phyloP scores from a whole-genome alignment of 2,888 invertebrate genomes.

The Amorpha juglandis region DNA sequence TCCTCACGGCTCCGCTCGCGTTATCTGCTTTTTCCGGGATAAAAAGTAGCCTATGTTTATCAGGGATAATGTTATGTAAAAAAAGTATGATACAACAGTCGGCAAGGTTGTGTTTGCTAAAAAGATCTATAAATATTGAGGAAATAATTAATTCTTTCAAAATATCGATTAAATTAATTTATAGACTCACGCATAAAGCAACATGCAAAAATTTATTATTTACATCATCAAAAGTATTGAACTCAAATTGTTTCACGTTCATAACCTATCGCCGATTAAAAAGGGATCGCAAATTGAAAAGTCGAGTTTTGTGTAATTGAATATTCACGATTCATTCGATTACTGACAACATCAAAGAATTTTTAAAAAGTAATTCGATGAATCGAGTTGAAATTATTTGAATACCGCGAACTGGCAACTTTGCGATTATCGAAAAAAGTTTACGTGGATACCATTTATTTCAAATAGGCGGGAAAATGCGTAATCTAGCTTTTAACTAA shows the following conservation, averaged over 20 bases:
- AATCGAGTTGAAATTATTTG: constrained; percentile 23
- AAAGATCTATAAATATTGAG: too few species aligned
- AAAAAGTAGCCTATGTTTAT: too few species aligned
- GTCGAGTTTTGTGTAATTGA: constrained; percentile 74
- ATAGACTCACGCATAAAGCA: not conserved
- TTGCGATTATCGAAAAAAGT: constrained; percentile 13
- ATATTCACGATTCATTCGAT: constrained; percentile 64
- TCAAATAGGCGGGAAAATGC: not conserved
- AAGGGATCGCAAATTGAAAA: constrained; percentile 76
- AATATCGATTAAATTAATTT: too few species aligned
- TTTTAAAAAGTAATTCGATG: constrained; percentile 70
- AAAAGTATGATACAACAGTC: too few species aligned
- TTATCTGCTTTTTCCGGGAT: too few species aligned
- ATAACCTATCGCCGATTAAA: constrained; percentile 60
- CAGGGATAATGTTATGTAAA: too few species aligned
- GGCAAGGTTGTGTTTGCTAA: too few species aligned
- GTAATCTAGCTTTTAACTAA: not conserved
- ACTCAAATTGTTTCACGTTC: constrained; percentile 56
- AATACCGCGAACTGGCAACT: constrained; percentile 25
- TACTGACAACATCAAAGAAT: constrained; percentile 72
- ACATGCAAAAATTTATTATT: not conserved
- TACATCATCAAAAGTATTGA: constrained; percentile 28
- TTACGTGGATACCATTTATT: constrained; percentile 9
- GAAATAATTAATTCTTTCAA: too few species aligned
- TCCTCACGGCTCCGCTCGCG: too few species aligned